A percentile compares a stretch with the other conserved stretches of the same genome.
Conservation (phyloP, 2,888 invertebrate genomes). For the Cheilosia vernalis region DNA sequence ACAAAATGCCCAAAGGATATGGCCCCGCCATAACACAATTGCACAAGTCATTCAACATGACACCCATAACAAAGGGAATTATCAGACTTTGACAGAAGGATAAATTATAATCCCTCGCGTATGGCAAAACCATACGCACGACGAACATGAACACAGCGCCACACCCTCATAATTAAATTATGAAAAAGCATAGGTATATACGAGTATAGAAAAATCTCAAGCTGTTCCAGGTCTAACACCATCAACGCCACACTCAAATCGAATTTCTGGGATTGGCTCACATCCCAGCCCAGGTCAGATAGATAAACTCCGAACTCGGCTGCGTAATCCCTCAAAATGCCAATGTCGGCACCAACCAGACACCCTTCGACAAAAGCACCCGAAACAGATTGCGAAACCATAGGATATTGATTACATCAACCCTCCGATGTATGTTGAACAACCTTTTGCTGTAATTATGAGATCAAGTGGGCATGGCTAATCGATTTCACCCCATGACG, state of each 20-base stretch:
- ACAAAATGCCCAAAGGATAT: conserved; percentile 12
- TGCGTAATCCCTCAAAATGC: conserved; percentile 63
- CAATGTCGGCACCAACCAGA: conserved; percentile 31
- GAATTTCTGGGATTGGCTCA: conserved; percentile 68
- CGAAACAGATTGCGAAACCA: conserved; percentile 63
- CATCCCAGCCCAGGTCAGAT: conserved; percentile 27
- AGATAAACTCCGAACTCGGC: conserved; percentile 23
- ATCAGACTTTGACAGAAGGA: conserved; percentile 70
- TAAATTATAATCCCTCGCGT: conserved; percentile 64
- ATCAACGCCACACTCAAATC: conserved; percentile 17
- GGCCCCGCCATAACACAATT: conserved; percentile 43
- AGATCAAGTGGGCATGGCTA: conserved; percentile 83
- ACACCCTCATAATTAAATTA: conserved; percentile 76
- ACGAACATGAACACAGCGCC: conserved; percentile 42
- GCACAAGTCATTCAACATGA: conserved; percentile 59
- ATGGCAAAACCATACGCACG: conserved; percentile 44
- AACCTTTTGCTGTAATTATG: conserved; percentile 79
- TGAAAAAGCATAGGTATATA: conserved; percentile 55
- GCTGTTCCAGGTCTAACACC: conserved; percentile 49
- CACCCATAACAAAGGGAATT: conserved; percentile 64
- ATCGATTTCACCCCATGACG: conserved; percentile 79
- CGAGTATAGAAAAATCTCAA: conserved; percentile 62
- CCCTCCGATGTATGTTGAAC: conserved; percentile 49
- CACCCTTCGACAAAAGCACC: conserved; percentile 39
- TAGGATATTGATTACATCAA: conserved; percentile 74